phyloP scores from a whole-genome alignment of 1,140 invertebrate species.

The Saxidomus purpurata region DNA sequence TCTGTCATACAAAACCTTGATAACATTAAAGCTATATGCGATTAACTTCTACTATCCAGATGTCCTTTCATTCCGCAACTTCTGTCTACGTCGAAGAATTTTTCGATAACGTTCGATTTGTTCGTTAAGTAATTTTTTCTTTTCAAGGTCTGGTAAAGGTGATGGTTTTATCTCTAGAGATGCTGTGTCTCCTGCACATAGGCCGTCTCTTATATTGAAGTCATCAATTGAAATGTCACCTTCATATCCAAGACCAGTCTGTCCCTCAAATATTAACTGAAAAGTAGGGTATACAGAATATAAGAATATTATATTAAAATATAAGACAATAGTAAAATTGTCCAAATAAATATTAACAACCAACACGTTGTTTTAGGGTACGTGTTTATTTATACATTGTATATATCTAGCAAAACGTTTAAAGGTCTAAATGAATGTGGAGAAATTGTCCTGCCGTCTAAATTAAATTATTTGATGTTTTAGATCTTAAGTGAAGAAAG shows the following conservation, averaged over 20 bases:
- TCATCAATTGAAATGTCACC: conserved; percentile 84
- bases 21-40: no score
- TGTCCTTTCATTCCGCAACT: background rate
- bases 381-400: no score
- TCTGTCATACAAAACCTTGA: no score
- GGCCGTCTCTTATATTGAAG: conserved; percentile 83
- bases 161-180: conserved; percentile 24
- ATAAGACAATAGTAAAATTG: no score
- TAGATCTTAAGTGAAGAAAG: no score
- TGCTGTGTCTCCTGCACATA: conserved; percentile 58
- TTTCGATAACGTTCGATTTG: conserved; percentile 60
- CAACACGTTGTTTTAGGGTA: no score
- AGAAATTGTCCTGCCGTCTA: no score
- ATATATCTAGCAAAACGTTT: no score
- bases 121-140: conserved; percentile 14
- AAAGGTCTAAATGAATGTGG: no score
- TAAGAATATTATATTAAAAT: no score
- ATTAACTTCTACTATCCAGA: background rate
- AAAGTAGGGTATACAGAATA: background rate
- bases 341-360: no score
- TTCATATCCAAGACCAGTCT: conserved; percentile 68
- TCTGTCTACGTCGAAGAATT: conserved; percentile 48
- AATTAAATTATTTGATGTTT: no score
- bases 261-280: conserved; percentile 77
- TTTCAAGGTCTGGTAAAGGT: background rate